Percentiles rank a stretch among this genome's conserved stretches.
phyloP scores from a whole-genome alignment of 23 tunicate genomes.

The Halocynthia roretzi region DNA sequence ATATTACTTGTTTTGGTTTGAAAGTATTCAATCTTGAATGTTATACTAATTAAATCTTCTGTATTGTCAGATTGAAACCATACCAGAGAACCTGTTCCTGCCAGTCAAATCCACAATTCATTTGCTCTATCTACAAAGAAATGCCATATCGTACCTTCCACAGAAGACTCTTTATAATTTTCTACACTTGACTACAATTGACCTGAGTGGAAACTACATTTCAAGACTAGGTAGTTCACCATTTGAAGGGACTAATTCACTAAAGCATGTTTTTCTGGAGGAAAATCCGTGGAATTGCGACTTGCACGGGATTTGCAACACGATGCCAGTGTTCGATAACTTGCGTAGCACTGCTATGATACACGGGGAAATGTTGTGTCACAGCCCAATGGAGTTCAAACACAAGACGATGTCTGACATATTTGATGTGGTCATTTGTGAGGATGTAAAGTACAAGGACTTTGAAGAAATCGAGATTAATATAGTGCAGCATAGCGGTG shows the following conservation, averaged over 20 bases:
- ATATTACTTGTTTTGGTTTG: not conserved
- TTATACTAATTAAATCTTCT: conserved; percentile 1
- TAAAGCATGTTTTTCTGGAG: conserved; percentile 42
- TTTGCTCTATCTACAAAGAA: conserved; percentile 65
- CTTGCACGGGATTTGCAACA: conserved; percentile 23
- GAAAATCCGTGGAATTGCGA: conserved; percentile 70
- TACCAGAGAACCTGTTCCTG: conserved; percentile 19
- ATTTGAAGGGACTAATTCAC: conserved; percentile 6
- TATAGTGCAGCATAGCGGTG: too few relatives aligned
- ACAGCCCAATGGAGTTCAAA: too few relatives aligned
- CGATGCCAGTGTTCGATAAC: not conserved
- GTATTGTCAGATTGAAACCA: conserved; percentile 27
- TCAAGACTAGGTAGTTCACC: conserved; percentile 35
- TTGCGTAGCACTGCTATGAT: too few relatives aligned
- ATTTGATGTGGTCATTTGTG: too few relatives aligned
- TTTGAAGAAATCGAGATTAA: too few relatives aligned
- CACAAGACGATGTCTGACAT: too few relatives aligned
- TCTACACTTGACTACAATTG: conserved; percentile 49
- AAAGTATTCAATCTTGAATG: not conserved
- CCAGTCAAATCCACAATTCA: conserved; percentile 23
- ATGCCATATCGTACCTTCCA: conserved; percentile 34
- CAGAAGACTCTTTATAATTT: conserved; percentile 26
- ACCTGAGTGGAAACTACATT: conserved; percentile 54
- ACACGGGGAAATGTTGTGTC: too few relatives aligned
- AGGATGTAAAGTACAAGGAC: too few relatives aligned